Conservation (phyloP, 2,797 vertebrate species). For the Limosa lapponica region DNA sequence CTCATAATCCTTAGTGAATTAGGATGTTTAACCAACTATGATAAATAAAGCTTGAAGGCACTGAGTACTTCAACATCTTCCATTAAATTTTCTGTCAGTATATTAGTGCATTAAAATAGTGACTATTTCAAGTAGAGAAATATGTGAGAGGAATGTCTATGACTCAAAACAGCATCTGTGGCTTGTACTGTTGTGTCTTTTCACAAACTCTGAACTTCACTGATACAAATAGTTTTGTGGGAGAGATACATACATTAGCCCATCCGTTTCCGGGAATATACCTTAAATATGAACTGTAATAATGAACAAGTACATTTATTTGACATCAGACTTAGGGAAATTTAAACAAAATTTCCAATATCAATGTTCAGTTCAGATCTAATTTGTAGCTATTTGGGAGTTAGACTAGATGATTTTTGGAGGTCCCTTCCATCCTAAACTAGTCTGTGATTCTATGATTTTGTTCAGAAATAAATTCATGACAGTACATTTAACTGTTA, state of each 20-base stretch:
- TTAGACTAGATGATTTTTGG: not conserved
- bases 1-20: not conserved
- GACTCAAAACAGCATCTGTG: not conserved
- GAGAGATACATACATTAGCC: not conserved
- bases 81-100: not conserved
- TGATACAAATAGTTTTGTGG: not conserved
- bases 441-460: not conserved
- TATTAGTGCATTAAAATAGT: not conserved
- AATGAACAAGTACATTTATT: not conserved
- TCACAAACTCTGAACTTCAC: not conserved
- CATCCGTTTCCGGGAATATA: not conserved
- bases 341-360: not conserved
- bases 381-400: not conserved
- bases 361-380: not conserved
- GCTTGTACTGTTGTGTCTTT: not conserved
- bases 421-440: not conserved
- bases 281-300: not conserved
- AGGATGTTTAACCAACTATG: not conserved
- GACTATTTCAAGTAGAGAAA: not conserved
- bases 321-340: not conserved
- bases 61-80: not conserved
- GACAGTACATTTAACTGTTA: not conserved
- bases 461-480: not conserved
- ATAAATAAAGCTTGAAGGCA: not conserved
- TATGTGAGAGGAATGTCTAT: not conserved